A percentile compares a stretch with the other conserved stretches of the same genome.
These are phyloP conservation scores for Marisa cornuarietis DNA, from an alignment of 1,140 invertebrate species.

Conservation along the genomic window DNA sequence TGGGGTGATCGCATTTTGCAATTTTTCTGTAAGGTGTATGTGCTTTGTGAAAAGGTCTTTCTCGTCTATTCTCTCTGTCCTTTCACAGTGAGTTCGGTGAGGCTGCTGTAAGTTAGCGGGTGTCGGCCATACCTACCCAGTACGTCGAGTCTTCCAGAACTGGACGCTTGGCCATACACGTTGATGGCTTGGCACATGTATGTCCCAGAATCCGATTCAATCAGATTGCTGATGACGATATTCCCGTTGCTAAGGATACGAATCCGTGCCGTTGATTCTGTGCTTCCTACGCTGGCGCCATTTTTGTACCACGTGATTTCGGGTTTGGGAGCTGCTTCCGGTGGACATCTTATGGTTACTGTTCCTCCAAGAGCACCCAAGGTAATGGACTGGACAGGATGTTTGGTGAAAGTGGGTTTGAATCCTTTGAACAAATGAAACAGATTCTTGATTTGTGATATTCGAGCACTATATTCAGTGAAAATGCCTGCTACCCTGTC, in stretches of 20 bases:
- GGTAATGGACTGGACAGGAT: conserved; percentile 85
- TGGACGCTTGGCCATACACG: conserved; percentile 32
- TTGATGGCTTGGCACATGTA: conserved; percentile 47
- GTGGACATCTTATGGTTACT: conserved; percentile 89
- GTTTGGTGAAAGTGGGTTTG: conserved; percentile 89
- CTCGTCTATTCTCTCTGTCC: too few relatives aligned
- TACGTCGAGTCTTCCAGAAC: conserved; percentile 36
- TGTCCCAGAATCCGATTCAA: conserved; percentile 30
- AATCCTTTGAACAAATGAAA: conserved; percentile 71
- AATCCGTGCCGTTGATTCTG: conserved; percentile 37
- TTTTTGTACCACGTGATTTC: conserved; percentile 85
- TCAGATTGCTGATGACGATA: conserved; percentile 39
- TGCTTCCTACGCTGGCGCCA: conserved; percentile 72
- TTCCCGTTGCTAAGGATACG: conserved; percentile 51
- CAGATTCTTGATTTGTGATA: not conserved
- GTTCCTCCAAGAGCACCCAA: conserved; percentile 92
- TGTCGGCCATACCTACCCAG: conserved; percentile 28
- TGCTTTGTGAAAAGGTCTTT: too few relatives aligned
- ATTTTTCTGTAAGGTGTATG: too few relatives aligned
- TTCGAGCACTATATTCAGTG: too few relatives aligned
- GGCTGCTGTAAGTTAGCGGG: too few relatives aligned
- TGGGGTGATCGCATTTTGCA: too few relatives aligned
- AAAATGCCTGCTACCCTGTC: too few relatives aligned
- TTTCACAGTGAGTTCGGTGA: too few relatives aligned
- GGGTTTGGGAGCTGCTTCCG: conserved; percentile 92